phyloP scores from a whole-genome alignment of 2,797 vertebrate genomes.

The Chaunax sp. region DNA sequence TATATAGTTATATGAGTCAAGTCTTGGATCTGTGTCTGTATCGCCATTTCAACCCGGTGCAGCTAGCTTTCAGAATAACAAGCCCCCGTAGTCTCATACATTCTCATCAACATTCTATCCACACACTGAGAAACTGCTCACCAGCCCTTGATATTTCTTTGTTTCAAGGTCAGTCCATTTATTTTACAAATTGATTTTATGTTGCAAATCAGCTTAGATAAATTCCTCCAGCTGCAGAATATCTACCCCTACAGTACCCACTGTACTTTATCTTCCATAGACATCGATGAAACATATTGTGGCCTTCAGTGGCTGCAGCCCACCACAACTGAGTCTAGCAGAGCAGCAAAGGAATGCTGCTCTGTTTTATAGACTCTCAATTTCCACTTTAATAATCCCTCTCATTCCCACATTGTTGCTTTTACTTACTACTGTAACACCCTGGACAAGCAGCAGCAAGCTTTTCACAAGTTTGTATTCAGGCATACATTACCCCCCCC shows the following conservation, averaged over 20 bases:
- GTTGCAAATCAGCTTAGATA: slow-evolving; percentile 60
- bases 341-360: slow-evolving; percentile 54
- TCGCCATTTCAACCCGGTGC: slow-evolving; percentile 14
- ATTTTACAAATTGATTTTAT: slow-evolving; percentile 72
- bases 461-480: slow-evolving; percentile 48
- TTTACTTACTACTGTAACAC: slow-evolving; percentile 58
- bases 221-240: slow-evolving; percentile 47
- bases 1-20: slow-evolving; percentile 1
- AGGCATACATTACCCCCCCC: slow-evolving; percentile 8
- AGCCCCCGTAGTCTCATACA: slow-evolving; percentile 1
- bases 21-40: slow-evolving; percentile 4
- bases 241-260: slow-evolving; percentile 47
- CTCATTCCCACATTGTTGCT: slow-evolving; percentile 47
- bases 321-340: slow-evolving; percentile 33
- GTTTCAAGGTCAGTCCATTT: slow-evolving; percentile 70
- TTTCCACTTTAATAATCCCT: slow-evolving; percentile 65
- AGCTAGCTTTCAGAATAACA: slow-evolving; percentile 40
- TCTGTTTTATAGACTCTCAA: slow-evolving; percentile 53
- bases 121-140: slow-evolving; percentile 50
- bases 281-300: slow-evolving; percentile 68
- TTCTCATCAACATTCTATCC: slow-evolving; percentile 52
- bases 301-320: slow-evolving; percentile 58
- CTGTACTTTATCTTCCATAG: slow-evolving; percentile 61
- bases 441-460: slow-evolving; percentile 44
- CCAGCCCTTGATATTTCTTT: slow-evolving; percentile 50